Evolutionary conservation across 2,888 invertebrate species (phyloP), one percentile per base, ranked within the genome.

Genomic region (Lasioglossum villosulum): DNA sequence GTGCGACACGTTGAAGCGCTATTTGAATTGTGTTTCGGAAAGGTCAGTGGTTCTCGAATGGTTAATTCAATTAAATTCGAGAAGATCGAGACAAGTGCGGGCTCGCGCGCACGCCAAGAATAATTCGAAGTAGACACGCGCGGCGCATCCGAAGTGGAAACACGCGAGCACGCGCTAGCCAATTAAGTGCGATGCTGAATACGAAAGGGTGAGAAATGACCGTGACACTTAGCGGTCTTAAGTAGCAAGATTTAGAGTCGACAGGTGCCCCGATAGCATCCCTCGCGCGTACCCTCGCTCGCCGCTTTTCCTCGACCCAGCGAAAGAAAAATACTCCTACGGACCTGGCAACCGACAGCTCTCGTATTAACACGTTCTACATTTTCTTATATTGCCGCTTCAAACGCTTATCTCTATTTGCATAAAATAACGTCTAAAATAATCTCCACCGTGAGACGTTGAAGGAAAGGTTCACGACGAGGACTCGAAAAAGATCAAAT

Each of bases 221-320:
- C 91, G 92, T 91, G 92, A 93, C 90, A 92, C 90, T 90, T 90
- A 84, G 88, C 90, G 82, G 89, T 85, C 93, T 93, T 94, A 94
- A 95, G 94, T 93, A 93, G 93, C 90, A 92, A 94, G 94, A 95
- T 95, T 95, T 94, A 95, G 92, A 88, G 92, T 86, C 92, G 94
- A 94, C 95, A 95, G 95, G 94, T 95, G 95, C 92, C 86, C 88
- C 45, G 89, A 88, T 89, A 82, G 75, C 56, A 77, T 80, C 86
- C 79, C 78, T 23, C 39, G 70, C 52, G 48, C 75, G 37, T 37
- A n/a, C 30, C 59, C 73, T 71, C 73, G 73, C 52, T 68, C 70
- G 73, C 70, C 74, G 37, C 80, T 89, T 88, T 87, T 82, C 87
- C 77, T 66, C 37, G 80, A 30, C 30, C 30, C 63, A 42, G 27